These are phyloP conservation scores for Parnassius orleans DNA, from an alignment of 2,888 invertebrate genomes.

Conservation along the genomic window DNA sequence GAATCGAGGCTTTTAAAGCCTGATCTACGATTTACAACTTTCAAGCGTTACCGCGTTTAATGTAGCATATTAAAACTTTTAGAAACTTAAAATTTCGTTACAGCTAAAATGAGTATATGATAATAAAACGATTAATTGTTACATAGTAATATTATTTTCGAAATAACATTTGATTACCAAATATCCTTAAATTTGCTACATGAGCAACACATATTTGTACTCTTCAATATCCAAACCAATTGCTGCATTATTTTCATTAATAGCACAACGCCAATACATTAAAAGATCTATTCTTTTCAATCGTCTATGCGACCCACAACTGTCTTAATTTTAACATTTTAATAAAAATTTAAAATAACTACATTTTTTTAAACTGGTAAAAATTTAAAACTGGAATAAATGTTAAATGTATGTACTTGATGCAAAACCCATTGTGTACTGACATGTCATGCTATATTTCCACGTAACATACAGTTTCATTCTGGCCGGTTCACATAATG, in stretches of 20 bases:
- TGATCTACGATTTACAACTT: slow-evolving; percentile 43
- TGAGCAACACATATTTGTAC: slow-evolving; percentile 77
- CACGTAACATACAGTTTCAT: slow-evolving; percentile 28
- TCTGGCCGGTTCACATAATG: slow-evolving; percentile 24
- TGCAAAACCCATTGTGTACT: slow-evolving; percentile 39
- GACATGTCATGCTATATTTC: slow-evolving; percentile 55
- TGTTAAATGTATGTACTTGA: slow-evolving; percentile 22
- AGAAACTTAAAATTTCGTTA: slow-evolving; percentile 54
- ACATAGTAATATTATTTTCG: slow-evolving; percentile 34
- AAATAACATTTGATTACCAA: slow-evolving; percentile 50
- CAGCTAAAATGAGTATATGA: slow-evolving; percentile 69
- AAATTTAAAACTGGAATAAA: slow-evolving; percentile 6
- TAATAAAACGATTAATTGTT: slow-evolving; percentile 44
- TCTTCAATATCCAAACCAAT: slow-evolving; percentile 52
- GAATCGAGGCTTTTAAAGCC: slow-evolving; percentile 55
- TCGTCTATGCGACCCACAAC: slow-evolving; percentile 58
- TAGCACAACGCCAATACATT: slow-evolving; percentile 54
- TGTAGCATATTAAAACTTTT: slow-evolving; percentile 53
- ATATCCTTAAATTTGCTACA: slow-evolving; percentile 65
- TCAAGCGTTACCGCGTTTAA: slow-evolving; percentile 50
- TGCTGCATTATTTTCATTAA: slow-evolving; percentile 40
- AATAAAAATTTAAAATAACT: slow-evolving; percentile 17
- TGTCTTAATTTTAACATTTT: slow-evolving; percentile 10
- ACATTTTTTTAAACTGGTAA: slow-evolving; percentile 2
- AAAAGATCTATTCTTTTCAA: slow-evolving; percentile 54